A percentile compares a stretch with the other conserved stretches of the same genome.
Conservation (phyloP, 2,113 vertebrate genomes). For the Dicrurus megarhynchus region DNA sequence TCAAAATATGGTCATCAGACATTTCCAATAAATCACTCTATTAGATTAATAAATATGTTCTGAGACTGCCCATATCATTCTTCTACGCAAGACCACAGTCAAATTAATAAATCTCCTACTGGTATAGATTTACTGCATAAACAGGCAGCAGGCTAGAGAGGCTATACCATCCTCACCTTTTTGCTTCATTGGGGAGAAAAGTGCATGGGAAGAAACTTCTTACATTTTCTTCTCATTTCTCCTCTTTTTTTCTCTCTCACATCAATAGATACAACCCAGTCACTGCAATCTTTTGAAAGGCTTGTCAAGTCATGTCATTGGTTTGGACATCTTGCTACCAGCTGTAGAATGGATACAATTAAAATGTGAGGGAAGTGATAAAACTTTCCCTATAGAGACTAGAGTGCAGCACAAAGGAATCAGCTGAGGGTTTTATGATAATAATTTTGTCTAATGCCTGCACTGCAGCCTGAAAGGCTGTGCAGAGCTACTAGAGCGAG, state of each 20-base stretch:
- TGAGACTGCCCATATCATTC: neutral
- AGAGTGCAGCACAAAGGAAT: neutral
- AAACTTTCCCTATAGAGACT: neutral
- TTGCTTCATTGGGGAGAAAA: neutral
- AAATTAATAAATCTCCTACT: neutral
- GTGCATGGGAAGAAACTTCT: neutral
- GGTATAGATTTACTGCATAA: neutral
- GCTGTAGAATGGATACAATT: slow-evolving; percentile 24
- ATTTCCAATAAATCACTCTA: neutral
- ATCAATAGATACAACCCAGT: neutral
- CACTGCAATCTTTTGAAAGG: neutral
- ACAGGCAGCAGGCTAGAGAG: neutral
- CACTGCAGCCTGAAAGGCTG: neutral
- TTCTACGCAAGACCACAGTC: neutral
- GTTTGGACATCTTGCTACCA: slow-evolving; percentile 36
- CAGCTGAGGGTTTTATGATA: neutral
- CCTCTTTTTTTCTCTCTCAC: neutral
- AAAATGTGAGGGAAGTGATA: slow-evolving; percentile 13
- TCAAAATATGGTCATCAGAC: neutral
- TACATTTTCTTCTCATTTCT: neutral
- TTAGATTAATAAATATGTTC: slow-evolving; percentile 3
- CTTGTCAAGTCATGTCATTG: neutral
- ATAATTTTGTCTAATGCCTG: neutral
- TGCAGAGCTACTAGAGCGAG: neutral
- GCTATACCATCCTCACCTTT: neutral